These are phyloP conservation scores for Acrocyrtus sp. DNA, from an alignment of 2,888 invertebrate genomes.

Conservation along the genomic window DNA sequence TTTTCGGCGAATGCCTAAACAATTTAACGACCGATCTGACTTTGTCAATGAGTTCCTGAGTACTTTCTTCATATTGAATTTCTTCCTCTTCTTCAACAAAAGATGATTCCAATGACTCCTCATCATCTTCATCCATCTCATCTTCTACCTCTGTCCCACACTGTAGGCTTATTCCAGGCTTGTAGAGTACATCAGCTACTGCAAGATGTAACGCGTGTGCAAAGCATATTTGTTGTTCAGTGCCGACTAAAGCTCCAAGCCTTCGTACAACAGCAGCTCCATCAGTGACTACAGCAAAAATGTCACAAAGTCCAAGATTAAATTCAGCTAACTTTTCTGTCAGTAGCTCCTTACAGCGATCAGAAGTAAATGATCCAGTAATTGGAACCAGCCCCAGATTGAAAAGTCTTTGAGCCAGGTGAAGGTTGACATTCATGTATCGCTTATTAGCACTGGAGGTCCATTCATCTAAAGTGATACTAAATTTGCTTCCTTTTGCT, in stretches of 20 bases:
- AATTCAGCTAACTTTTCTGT: background rate
- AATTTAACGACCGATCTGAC: too few relatives aligned
- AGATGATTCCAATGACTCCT: background rate
- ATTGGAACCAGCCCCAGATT: background rate
- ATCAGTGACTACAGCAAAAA: background rate
- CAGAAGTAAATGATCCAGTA: background rate
- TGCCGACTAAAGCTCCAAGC: background rate
- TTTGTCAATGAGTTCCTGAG: background rate
- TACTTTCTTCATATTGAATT: background rate
- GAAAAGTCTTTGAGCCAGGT: background rate
- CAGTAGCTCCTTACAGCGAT: background rate
- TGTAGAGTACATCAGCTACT: background rate
- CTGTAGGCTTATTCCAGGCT: too few relatives aligned
- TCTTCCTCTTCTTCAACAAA: background rate
- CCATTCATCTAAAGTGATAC: background rate
- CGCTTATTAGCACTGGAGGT: background rate
- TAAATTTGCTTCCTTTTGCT: background rate
- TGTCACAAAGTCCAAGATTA: background rate
- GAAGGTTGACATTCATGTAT: background rate
- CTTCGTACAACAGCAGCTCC: conserved; percentile 1
- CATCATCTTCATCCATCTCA: background rate
- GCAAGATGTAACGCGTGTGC: conserved; percentile 21
- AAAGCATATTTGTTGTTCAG: background rate
- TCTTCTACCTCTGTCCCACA: background rate
- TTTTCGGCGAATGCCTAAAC: background rate